phyloP scores from a whole-genome alignment of 2,888 invertebrate genomes.

The Spodoptera picta region DNA sequence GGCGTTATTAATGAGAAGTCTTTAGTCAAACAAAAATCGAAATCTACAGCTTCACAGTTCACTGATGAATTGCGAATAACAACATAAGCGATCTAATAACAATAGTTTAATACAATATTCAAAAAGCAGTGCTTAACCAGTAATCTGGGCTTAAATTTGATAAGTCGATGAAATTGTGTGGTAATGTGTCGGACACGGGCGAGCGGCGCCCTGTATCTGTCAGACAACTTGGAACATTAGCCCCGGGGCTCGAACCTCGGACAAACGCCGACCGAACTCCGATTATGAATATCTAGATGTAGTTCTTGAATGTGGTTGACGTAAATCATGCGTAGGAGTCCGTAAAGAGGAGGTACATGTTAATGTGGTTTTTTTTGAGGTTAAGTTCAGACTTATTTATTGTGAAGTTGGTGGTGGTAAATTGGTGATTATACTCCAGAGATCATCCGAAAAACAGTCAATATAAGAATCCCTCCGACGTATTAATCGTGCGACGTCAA shows the following conservation, averaged over 20 bases:
- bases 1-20: too few species aligned
- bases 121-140: constrained; percentile 46
- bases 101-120: constrained; percentile 48
- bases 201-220: constrained; percentile 66
- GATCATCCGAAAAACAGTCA: too few species aligned
- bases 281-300: constrained; percentile 44
- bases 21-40: constrained; percentile 1
- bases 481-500: constrained; percentile 45
- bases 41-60: neutral
- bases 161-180: constrained; percentile 81
- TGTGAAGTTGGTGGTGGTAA: neutral
- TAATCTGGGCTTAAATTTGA: constrained; percentile 71
- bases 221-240: constrained; percentile 62
- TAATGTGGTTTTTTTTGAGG: neutral
- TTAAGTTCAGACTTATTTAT: neutral
- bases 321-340: constrained; percentile 34
- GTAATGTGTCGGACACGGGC: constrained; percentile 79
- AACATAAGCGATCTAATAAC: constrained; percentile 43
- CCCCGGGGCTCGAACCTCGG: constrained; percentile 53
- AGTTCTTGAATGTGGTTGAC: constrained; percentile 39
- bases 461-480: neutral
- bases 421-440: too few species aligned
- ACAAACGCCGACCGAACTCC: constrained; percentile 34
- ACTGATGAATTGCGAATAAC: constrained; percentile 1
- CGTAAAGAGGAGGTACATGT: constrained; percentile 4